These are phyloP conservation scores for Elmis aenea DNA, from an alignment of 2,888 invertebrate genomes.

Conservation along the genomic window DNA sequence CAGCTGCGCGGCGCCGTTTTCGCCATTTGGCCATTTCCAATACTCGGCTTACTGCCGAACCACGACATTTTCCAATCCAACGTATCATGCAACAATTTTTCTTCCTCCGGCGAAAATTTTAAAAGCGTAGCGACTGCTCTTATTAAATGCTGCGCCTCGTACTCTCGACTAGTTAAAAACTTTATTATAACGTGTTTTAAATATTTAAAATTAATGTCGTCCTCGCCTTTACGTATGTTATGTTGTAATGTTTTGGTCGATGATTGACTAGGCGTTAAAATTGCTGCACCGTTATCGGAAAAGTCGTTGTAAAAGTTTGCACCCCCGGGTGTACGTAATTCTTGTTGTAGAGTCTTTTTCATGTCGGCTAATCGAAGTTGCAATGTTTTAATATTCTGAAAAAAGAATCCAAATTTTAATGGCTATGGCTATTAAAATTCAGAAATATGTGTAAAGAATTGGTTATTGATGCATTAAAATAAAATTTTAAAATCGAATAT, in stretches of 20 bases:
- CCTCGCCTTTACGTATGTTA: constrained; percentile 45
- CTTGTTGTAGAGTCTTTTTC: constrained; percentile 87
- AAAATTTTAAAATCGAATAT: too few relatives aligned
- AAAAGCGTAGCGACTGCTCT: constrained; percentile 81
- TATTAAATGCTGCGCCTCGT: constrained; percentile 83
- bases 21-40: constrained; percentile 51
- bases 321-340: constrained; percentile 56
- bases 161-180: constrained; percentile 83
- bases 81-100: constrained; percentile 75
- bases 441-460: too few relatives aligned
- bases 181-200: constrained; percentile 90
- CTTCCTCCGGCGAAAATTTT: constrained; percentile 81
- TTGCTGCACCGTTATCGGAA: constrained; percentile 52
- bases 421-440: too few relatives aligned
- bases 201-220: constrained; percentile 78
- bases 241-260: constrained; percentile 46
- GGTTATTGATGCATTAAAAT: too few relatives aligned
- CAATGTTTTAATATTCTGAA: constrained; percentile 78
- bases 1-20: constrained; percentile 57
- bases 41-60: constrained; percentile 59
- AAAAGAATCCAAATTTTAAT: constrained; percentile 22
- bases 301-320: constrained; percentile 54
- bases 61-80: constrained; percentile 71
- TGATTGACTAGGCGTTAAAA: constrained; percentile 58
- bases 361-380: constrained; percentile 84